phyloP scores from a whole-genome alignment of 1,140 invertebrate species.

The Drosophila lini region DNA sequence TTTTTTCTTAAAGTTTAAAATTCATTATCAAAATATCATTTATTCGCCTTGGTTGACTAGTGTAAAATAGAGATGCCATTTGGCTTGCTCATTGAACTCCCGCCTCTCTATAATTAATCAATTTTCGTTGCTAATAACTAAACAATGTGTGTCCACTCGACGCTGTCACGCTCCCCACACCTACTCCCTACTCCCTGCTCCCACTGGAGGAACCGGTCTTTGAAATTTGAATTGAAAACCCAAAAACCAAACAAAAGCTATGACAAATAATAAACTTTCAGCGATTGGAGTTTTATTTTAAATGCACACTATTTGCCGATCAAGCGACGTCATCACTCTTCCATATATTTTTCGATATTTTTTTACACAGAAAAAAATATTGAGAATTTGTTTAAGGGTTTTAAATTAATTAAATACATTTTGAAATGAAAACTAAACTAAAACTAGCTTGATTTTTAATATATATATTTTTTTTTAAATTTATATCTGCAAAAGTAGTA shows the following conservation, averaged over 20 bases:
- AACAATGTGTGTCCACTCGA: constrained; percentile 57
- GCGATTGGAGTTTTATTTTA: constrained; percentile 21
- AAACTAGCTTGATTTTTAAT: not conserved
- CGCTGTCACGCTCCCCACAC: not conserved
- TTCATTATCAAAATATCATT: not conserved
- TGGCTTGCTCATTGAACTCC: constrained; percentile 55
- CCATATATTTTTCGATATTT: no score
- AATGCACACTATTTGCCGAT: constrained; percentile 13
- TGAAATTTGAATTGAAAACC: constrained; percentile 47
- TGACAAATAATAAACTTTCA: constrained; percentile 19
- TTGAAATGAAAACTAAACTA: not conserved
- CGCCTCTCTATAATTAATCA: constrained; percentile 67
- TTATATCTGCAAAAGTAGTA: not conserved
- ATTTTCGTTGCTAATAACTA: constrained; percentile 69
- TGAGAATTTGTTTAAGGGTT: not conserved
- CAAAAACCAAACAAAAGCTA: constrained; percentile 22
- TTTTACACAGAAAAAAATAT: not conserved
- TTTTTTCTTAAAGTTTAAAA: not conserved
- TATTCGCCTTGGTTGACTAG: constrained; percentile 12
- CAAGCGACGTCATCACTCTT: constrained; percentile 18
- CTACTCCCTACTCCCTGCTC: not conserved
- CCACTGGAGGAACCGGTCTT: constrained; percentile 48
- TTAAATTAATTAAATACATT: not conserved
- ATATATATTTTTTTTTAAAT: not conserved
- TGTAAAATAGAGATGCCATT: constrained; percentile 50